Evolutionary conservation across 2,797 vertebrate species (phyloP).

Genomic region (Enteromius fasciolatus): DNA sequence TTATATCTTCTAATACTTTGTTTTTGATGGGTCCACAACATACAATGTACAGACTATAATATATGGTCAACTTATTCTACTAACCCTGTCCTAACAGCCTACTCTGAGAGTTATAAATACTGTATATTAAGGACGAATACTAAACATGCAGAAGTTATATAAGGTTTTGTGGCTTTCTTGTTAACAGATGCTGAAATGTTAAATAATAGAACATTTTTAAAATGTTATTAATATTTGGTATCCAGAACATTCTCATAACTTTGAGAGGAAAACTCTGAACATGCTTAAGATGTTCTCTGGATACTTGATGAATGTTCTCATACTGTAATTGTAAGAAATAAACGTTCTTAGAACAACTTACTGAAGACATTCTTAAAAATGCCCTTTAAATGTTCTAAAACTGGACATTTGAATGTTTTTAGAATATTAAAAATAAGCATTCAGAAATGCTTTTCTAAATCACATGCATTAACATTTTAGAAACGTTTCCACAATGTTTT

Average conservation of each 20-base stretch:
- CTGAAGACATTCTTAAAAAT: not conserved
- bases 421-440: not conserved
- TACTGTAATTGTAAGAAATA: not conserved
- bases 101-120: no score
- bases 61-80: no score
- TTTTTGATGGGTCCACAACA: no score
- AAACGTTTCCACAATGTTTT: not conserved
- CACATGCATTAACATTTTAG: not conserved
- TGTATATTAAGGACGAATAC: no score
- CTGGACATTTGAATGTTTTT: not conserved
- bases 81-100: no score
- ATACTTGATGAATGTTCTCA: not conserved
- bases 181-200: no score
- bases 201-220: not conserved
- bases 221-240: not conserved
- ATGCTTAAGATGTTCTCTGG: not conserved
- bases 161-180: no score
- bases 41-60: no score
- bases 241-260: not conserved
- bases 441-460: not conserved
- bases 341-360: not conserved
- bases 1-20: no score
- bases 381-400: not conserved
- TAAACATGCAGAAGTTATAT: no score
- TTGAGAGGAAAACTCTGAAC: not conserved